Conservation (phyloP, 2,797 vertebrate genomes). For the Ptychadena robeensis region DNA sequence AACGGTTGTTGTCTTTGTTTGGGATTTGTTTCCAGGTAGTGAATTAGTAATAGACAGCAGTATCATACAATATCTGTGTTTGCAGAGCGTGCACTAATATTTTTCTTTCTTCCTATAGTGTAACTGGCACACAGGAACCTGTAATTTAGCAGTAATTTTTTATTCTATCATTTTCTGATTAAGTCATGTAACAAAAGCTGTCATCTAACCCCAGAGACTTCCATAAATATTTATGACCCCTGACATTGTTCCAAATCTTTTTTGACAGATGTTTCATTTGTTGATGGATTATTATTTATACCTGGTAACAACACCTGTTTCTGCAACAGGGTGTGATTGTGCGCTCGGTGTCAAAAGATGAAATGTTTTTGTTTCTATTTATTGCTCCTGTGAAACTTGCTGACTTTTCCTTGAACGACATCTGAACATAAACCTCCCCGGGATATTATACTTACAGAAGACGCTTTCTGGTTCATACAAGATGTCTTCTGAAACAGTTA, state of each 20-base stretch:
- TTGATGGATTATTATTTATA: conserved; percentile 59
- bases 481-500: neutral
- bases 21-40: too few species aligned
- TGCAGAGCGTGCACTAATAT: too few species aligned
- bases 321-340: conserved; percentile 30
- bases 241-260: conserved; percentile 47
- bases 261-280: conserved; percentile 57
- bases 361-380: conserved; percentile 26
- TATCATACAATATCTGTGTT: neutral
- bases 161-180: conserved; percentile 44
- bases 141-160: conserved; percentile 42
- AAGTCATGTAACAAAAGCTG: conserved; percentile 54
- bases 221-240: conserved; percentile 59
- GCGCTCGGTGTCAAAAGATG: conserved; percentile 30
- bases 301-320: conserved; percentile 54
- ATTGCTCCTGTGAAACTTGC: conserved; percentile 4
- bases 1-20: too few species aligned
- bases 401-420: conserved; percentile 33
- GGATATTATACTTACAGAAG: neutral
- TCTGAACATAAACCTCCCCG: conserved; percentile 6
- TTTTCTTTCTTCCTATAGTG: neutral
- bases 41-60: too few species aligned
- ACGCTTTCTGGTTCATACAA: neutral
- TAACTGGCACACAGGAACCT: neutral
- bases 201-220: conserved; percentile 30